Evolutionary conservation across 2,797 vertebrate genomes (phyloP).

Genomic region (Lepidocolaptes lacrymiger): DNA sequence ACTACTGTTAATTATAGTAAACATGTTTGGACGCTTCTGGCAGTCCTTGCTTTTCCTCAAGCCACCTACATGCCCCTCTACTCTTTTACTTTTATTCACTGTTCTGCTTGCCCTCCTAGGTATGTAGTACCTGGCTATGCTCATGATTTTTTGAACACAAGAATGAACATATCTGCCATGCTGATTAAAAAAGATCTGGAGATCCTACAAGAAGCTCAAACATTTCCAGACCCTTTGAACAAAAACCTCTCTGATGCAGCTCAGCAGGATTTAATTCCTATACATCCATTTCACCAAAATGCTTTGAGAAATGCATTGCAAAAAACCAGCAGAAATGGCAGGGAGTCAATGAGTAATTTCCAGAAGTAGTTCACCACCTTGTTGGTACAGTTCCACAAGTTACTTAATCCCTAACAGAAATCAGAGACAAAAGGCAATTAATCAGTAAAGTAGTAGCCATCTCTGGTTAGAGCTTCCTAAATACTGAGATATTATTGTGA

Average conservation of each 20-base stretch:
- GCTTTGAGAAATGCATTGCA: neutral
- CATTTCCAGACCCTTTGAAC: neutral
- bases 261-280: neutral
- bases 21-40: neutral
- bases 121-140: neutral
- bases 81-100: neutral
- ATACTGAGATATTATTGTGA: neutral
- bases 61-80: neutral
- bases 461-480: neutral
- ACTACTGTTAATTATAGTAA: neutral
- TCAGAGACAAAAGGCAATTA: neutral
- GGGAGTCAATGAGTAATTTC: neutral
- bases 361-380: neutral
- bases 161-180: neutral
- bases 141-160: neutral
- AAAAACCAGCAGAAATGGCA: neutral
- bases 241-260: neutral
- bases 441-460: neutral
- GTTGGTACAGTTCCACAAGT: neutral
- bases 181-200: neutral
- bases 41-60: neutral
- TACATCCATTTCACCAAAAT: neutral
- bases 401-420: constrained; percentile 12
- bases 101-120: neutral
- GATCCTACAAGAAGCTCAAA: neutral